phyloP scores from a whole-genome alignment of 2,888 invertebrate genomes.

The Drosophila nr. medialis region DNA sequence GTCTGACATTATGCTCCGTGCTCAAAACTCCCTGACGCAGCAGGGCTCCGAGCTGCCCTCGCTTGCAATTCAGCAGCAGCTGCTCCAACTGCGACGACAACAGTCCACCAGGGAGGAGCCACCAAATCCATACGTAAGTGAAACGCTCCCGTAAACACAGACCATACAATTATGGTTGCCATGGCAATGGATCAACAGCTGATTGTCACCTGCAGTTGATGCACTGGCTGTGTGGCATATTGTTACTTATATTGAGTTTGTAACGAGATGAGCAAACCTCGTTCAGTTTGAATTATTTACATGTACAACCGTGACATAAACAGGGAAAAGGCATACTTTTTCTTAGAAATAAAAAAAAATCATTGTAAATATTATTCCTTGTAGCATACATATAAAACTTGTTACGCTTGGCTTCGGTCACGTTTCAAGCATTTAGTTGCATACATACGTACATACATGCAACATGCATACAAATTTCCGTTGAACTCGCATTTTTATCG shows the following conservation, averaged over 20 bases:
- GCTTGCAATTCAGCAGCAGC: conserved; percentile 26
- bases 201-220: conserved; percentile 19
- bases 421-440: too few species aligned
- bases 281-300: background rate
- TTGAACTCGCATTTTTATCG: too few species aligned
- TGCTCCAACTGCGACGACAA: conserved; percentile 24
- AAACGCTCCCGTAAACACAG: background rate
- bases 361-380: background rate
- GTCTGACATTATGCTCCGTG: conserved; percentile 14
- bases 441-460: too few species aligned
- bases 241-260: background rate
- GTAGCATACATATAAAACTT: too few species aligned
- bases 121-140: conserved; percentile 21
- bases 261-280: background rate
- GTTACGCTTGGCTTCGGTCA: too few species aligned
- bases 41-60: conserved; percentile 1
- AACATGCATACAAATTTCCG: too few species aligned
- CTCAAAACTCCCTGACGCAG: background rate
- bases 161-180: conserved; percentile 1
- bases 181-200: conserved; percentile 28
- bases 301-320: too few species aligned
- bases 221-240: background rate
- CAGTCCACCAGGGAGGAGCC: background rate
- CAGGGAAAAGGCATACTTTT: background rate
- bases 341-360: background rate